A percentile compares a stretch with the other conserved stretches of the same genome.
These are phyloP conservation scores for Heterochromis multidens DNA, from an alignment of 2,113 vertebrate genomes.

Conservation along the genomic window DNA sequence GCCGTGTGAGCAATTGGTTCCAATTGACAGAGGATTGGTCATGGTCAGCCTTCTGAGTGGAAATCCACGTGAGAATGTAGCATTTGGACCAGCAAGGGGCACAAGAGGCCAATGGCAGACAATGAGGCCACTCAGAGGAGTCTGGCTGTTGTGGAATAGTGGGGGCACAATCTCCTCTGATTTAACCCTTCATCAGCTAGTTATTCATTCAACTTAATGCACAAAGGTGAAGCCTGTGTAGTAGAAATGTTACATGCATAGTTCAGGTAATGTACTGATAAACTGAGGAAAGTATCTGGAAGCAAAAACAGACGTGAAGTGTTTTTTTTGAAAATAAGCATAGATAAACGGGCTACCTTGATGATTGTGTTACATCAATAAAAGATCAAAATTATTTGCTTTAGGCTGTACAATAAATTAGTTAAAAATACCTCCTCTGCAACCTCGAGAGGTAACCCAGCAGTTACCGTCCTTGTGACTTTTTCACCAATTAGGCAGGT, in stretches of 20 bases:
- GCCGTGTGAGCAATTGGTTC: conserved; percentile 75
- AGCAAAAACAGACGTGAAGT: background rate
- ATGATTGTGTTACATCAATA: background rate
- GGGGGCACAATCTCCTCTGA: conserved; percentile 35
- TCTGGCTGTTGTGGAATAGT: conserved; percentile 58
- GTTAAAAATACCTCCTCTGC: conserved; percentile 1
- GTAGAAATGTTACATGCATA: background rate
- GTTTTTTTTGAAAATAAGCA: background rate
- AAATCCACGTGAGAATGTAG: conserved; percentile 81
- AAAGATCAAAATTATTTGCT: background rate
- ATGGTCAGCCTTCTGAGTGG: conserved; percentile 73
- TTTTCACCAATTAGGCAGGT: conserved; percentile 70
- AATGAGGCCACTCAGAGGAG: conserved; percentile 71
- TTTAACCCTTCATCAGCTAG: conserved; percentile 58
- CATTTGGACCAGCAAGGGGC: conserved; percentile 67
- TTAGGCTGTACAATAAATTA: conserved; percentile 6
- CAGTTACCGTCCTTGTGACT: conserved; percentile 55
- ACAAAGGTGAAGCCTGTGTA: background rate
- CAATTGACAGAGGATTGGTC: conserved; percentile 77
- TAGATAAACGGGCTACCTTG: background rate
- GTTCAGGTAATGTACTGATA: background rate
- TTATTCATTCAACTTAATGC: conserved; percentile 28
- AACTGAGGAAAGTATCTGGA: background rate
- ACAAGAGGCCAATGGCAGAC: conserved; percentile 67
- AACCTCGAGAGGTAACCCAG: conserved; percentile 16